Percentiles rank a stretch among this genome's conserved stretches.
phyloP scores from a whole-genome alignment of 2,888 invertebrate genomes.

The Amiota mariae region DNA sequence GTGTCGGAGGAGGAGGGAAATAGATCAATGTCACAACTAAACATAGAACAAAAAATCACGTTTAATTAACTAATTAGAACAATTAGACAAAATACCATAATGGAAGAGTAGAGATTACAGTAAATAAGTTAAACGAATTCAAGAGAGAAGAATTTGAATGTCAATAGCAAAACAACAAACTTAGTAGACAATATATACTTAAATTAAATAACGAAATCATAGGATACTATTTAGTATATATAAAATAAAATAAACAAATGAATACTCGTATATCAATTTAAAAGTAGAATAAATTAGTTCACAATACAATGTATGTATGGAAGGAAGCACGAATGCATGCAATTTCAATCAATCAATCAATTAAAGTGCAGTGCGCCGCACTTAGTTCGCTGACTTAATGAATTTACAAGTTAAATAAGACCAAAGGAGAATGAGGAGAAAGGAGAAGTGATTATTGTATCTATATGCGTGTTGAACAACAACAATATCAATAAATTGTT shows the following conservation, averaged over 20 bases:
- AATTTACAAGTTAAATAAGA: too few species aligned
- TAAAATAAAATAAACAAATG: slow-evolving; percentile 47
- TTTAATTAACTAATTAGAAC: slow-evolving; percentile 4
- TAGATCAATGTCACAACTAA: slow-evolving; percentile 9
- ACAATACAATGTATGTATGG: too few species aligned
- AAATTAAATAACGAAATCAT: too few species aligned
- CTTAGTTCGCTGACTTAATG: too few species aligned
- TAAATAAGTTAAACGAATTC: too few species aligned
- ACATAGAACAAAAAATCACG: slow-evolving; percentile 31
- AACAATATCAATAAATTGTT: slow-evolving; percentile 30
- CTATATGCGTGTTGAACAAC: slow-evolving; percentile 24
- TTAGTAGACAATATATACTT: too few species aligned
- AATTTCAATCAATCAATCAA: slow-evolving; percentile 33
- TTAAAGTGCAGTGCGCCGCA: too few species aligned
- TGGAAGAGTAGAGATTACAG: too few species aligned
- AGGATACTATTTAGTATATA: background rate
- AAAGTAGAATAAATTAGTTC: background rate
- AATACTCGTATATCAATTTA: background rate
- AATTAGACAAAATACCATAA: background rate
- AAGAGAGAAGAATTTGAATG: slow-evolving; percentile 11
- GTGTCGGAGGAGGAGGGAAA: too few species aligned
- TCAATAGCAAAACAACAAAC: slow-evolving; percentile 55
- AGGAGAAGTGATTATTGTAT: background rate
- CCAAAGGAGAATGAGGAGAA: too few species aligned
- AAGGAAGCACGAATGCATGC: slow-evolving; percentile 45